Percentiles rank a stretch among this genome's conserved stretches.
Evolutionary conservation across 1,140 invertebrate species (phyloP).

Genomic region (Cotesia chilonis): DNA sequence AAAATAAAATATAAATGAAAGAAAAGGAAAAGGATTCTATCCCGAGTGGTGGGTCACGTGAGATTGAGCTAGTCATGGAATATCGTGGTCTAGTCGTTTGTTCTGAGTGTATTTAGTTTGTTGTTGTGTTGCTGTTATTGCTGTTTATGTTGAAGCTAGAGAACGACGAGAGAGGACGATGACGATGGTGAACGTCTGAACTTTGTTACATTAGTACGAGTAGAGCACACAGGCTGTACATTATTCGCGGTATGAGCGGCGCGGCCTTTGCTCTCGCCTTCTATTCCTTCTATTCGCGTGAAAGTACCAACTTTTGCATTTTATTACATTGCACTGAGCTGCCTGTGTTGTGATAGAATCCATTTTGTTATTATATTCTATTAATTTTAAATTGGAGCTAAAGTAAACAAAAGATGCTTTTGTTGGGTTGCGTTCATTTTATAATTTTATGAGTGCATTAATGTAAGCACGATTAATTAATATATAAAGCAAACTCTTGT

Average conservation of each 20-base stretch:
- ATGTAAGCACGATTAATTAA: too few species aligned
- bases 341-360: too few species aligned
- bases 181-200: conserved; percentile 53
- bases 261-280: conserved; percentile 42
- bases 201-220: conserved; percentile 47
- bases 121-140: not conserved
- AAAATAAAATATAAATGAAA: not conserved
- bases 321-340: not conserved
- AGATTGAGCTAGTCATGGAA: conserved; percentile 21
- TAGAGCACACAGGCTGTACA: conserved; percentile 22
- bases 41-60: conserved; percentile 24
- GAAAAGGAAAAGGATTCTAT: not conserved
- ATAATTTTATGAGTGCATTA: too few species aligned
- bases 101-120: too few species aligned
- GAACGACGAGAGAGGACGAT: not conserved
- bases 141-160: conserved; percentile 1
- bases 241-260: conserved; percentile 23
- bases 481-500: too few species aligned
- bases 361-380: too few species aligned
- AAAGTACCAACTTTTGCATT: conserved; percentile 33
- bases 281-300: conserved; percentile 32
- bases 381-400: too few species aligned
- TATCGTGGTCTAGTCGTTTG: conserved; percentile 4
- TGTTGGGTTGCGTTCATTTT: too few species aligned
- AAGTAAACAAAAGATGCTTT: too few species aligned